Percentiles rank a stretch among this genome's conserved stretches.
These are phyloP conservation scores for Aldrovandia affinis DNA, from an alignment of 2,797 vertebrate genomes.

Conservation along the genomic window DNA sequence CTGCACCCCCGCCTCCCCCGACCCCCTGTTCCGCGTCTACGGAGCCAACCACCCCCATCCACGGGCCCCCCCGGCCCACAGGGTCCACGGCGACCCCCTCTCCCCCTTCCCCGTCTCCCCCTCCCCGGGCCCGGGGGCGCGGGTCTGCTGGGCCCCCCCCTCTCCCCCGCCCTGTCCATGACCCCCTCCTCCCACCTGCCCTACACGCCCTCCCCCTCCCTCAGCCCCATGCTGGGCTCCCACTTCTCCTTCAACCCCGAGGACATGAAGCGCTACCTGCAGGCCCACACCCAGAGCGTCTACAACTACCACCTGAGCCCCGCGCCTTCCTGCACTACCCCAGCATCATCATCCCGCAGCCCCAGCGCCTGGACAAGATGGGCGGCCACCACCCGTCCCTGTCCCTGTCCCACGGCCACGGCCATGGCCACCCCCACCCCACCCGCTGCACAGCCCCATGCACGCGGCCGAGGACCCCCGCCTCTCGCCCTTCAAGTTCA, in stretches of 20 bases:
- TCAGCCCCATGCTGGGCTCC: constrained; percentile 86
- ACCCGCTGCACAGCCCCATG: constrained; percentile 58
- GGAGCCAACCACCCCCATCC: constrained; percentile 68
- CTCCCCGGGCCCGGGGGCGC: constrained; percentile 70
- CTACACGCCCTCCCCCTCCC: constrained; percentile 87
- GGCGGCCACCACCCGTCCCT: constrained; percentile 43
- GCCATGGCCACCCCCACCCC: constrained; percentile 65
- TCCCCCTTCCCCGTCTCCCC: constrained; percentile 82
- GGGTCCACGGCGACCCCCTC: constrained; percentile 73
- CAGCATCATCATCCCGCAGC: constrained; percentile 87
- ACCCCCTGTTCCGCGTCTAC: constrained; percentile 85
- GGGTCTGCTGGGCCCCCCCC: constrained; percentile 74
- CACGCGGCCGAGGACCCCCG: constrained; percentile 55
- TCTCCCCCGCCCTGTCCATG: constrained; percentile 87
- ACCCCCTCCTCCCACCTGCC: constrained; percentile 84
- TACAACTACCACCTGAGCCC: constrained; percentile 96
- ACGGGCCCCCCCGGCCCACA: constrained; percentile 53
- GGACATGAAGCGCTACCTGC: constrained; percentile 95
- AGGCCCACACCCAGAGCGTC: constrained; percentile 90
- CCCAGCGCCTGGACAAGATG: constrained; percentile 80
- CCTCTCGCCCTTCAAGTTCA: constrained; percentile 85
- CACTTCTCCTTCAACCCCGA: constrained; percentile 93
- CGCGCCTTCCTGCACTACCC: constrained; percentile 92
- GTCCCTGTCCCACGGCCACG: constrained; percentile 55
- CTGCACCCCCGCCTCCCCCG: constrained; percentile 78